Evolutionary conservation across 2,888 invertebrate genomes (phyloP).

Genomic region (Lepidonotus clava): DNA sequence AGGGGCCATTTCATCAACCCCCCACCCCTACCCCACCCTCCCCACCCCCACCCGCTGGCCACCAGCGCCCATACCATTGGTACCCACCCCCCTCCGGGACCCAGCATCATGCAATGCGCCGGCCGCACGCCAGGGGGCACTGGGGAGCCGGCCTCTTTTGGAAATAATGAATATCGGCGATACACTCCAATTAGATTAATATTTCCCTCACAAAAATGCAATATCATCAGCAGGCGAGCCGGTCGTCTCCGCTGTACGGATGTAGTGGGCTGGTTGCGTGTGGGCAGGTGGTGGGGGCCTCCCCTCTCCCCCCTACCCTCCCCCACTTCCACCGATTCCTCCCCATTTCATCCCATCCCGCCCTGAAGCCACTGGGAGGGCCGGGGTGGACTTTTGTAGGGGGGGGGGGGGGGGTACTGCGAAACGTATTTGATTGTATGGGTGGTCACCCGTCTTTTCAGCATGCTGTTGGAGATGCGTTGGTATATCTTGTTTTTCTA

Average conservation of each 20-base stretch:
- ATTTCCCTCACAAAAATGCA: slow-evolving; percentile 44
- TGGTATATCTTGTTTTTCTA: too few relatives aligned
- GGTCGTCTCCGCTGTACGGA: slow-evolving; percentile 27
- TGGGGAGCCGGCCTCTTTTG: slow-evolving; percentile 37
- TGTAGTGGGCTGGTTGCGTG: slow-evolving; percentile 19
- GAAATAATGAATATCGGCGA: slow-evolving; percentile 46
- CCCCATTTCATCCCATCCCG: too few relatives aligned
- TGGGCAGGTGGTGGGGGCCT: not conserved
- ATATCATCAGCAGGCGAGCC: slow-evolving; percentile 40
- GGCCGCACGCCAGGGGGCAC: not conserved
- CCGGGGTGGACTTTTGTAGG: too few relatives aligned
- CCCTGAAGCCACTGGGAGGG: too few relatives aligned
- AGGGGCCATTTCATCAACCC: slow-evolving; percentile 12
- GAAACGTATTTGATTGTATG: too few relatives aligned
- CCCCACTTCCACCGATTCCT: too few relatives aligned
- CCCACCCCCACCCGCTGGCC: not conserved
- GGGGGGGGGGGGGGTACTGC: too few relatives aligned
- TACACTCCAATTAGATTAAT: slow-evolving; percentile 45
- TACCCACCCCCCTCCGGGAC: not conserved
- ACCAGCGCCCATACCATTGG: not conserved
- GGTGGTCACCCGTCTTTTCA: too few relatives aligned
- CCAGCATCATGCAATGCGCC: slow-evolving; percentile 19
- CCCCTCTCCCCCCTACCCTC: not conserved
- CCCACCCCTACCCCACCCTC: not conserved
- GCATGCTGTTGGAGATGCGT: too few relatives aligned